These are phyloP conservation scores for Meghimatium bilineatum DNA, from an alignment of 2,888 invertebrate genomes.

Conservation along the genomic window DNA sequence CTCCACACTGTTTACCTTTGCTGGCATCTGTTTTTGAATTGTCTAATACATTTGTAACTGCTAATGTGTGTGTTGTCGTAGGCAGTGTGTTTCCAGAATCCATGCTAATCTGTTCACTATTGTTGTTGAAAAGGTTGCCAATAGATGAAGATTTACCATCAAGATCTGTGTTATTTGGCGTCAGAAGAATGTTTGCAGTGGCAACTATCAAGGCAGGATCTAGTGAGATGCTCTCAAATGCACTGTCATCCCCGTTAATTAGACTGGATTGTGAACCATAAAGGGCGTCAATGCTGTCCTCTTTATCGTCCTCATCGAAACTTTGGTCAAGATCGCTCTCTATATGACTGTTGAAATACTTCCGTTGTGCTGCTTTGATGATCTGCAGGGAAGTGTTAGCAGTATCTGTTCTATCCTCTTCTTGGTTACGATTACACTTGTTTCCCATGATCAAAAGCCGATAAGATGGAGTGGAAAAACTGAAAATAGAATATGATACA, in stretches of 20 bases:
- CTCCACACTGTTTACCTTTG: not conserved
- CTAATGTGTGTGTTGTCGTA: not conserved
- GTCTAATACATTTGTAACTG: not conserved
- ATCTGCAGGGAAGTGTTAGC: conserved; percentile 5
- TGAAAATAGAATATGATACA: no score
- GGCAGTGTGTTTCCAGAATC: not conserved
- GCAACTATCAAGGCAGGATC: not conserved
- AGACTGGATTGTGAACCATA: conserved; percentile 29
- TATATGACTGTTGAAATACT: conserved; percentile 45
- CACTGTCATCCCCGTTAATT: not conserved
- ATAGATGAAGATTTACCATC: not conserved
- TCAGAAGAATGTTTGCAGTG: not conserved
- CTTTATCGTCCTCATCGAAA: conserved; percentile 4
- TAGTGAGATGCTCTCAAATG: not conserved
- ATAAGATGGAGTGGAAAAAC: not conserved
- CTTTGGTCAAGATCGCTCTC: conserved; percentile 32
- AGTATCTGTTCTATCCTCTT: not conserved
- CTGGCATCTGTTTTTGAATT: not conserved
- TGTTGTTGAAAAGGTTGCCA: not conserved
- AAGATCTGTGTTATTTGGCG: not conserved
- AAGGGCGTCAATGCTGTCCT: conserved; percentile 24
- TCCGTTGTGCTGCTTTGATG: conserved; percentile 37
- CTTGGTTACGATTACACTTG: not conserved
- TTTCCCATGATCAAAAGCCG: conserved; percentile 27
- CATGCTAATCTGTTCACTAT: not conserved